Conservation (phyloP, 2,888 invertebrate species). For the Drosophila kuntzei region DNA sequence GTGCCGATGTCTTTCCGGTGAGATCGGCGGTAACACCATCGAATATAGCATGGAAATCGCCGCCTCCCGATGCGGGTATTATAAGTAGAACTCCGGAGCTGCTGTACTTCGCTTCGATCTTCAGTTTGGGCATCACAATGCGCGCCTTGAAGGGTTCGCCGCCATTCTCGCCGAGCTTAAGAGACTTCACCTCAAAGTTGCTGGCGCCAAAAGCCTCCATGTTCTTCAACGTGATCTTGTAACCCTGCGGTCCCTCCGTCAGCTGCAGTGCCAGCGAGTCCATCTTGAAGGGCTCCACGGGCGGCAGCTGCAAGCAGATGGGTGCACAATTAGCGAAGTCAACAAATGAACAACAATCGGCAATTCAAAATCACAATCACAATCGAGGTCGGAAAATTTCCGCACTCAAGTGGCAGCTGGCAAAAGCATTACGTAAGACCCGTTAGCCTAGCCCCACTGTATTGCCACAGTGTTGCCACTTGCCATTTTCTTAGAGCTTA, state of each 20-base stretch:
- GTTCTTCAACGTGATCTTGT: conserved; percentile 87
- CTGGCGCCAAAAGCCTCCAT: conserved; percentile 89
- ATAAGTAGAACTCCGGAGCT: conserved; percentile 90
- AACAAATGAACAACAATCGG: conserved; percentile 7
- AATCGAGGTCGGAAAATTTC: conserved; percentile 39
- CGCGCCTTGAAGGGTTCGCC: conserved; percentile 89
- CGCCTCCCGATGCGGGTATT: conserved; percentile 90
- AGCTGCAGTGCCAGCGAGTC: conserved; percentile 88
- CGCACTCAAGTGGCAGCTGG: conserved; percentile 39
- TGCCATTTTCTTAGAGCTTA: conserved; percentile 23
- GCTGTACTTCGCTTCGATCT: conserved; percentile 89
- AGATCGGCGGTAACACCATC: conserved; percentile 88
- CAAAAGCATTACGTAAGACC: conserved; percentile 50
- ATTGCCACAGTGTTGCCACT: conserved; percentile 28
- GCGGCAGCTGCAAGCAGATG: conserved; percentile 86
- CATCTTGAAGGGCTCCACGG: conserved; percentile 89
- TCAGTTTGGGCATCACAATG: conserved; percentile 88
- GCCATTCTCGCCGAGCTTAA: conserved; percentile 87
- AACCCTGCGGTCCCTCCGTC: conserved; percentile 87
- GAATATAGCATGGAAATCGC: conserved; percentile 89
- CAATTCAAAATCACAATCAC: conserved; percentile 7
- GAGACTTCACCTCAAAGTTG: conserved; percentile 87
- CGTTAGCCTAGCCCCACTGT: conserved; percentile 42
- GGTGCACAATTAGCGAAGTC: neutral
- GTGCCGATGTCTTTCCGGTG: conserved; percentile 87